phyloP scores from a whole-genome alignment of 2,797 vertebrate genomes.

The Peromyscus melanophrys region DNA sequence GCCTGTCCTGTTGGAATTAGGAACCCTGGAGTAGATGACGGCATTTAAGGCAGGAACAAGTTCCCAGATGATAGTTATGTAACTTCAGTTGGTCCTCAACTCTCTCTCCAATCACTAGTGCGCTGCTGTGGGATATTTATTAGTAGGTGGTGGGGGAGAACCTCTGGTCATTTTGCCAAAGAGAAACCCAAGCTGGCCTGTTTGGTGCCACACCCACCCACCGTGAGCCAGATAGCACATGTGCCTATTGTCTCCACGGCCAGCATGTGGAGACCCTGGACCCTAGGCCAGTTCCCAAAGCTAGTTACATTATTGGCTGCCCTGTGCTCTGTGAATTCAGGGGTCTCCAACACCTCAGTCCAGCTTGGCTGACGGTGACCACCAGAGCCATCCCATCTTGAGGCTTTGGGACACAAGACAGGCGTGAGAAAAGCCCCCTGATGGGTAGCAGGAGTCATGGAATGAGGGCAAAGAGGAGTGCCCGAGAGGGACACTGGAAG shows the following conservation, averaged over 20 bases:
- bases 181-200: not conserved
- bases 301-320: not conserved
- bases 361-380: not conserved
- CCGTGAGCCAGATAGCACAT: not conserved
- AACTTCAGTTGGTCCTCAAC: not conserved
- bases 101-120: not conserved
- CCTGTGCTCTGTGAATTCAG: not conserved
- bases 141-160: not conserved
- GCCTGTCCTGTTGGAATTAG: not conserved
- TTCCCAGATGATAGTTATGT: not conserved
- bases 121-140: not conserved
- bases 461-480: too few relatives aligned
- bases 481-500: not conserved
- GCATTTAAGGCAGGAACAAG: not conserved
- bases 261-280: not conserved
- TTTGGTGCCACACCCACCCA: not conserved
- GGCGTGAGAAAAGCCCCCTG: not conserved
- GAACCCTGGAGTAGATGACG: not conserved
- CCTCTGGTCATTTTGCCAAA: not conserved
- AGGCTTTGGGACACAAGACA: not conserved
- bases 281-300: not conserved
- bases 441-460: not conserved
- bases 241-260: not conserved
- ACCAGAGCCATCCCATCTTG: not conserved
- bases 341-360: not conserved